phyloP scores from a whole-genome alignment of 2,797 vertebrate genomes.

The Lophius americanus region DNA sequence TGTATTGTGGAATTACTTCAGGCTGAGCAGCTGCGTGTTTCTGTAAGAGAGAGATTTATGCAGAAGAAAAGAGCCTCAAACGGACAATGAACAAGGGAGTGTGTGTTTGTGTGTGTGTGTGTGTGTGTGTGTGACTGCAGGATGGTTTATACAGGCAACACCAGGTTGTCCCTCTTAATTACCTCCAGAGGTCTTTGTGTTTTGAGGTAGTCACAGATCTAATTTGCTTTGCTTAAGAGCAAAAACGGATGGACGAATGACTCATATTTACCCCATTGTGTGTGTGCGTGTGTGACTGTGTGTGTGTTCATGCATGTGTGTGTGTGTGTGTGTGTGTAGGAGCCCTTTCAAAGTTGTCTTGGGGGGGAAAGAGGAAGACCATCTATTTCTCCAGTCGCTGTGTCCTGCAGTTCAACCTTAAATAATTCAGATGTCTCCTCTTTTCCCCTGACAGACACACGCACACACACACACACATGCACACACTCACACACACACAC shows the following conservation, averaged over 20 bases:
- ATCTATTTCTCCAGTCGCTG: constrained; percentile 42
- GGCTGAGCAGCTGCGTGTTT: not conserved
- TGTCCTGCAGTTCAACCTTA: constrained; percentile 72
- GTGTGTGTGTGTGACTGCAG: constrained; percentile 42
- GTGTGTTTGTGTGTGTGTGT: constrained; percentile 8
- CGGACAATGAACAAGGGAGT: not conserved
- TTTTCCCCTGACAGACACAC: constrained; percentile 5
- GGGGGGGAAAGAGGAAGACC: constrained; percentile 64
- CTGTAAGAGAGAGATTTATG: not conserved
- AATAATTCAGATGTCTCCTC: constrained; percentile 71
- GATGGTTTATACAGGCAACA: constrained; percentile 57
- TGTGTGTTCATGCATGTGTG: constrained; percentile 9
- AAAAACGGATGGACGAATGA: constrained; percentile 64
- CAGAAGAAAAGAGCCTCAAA: not conserved
- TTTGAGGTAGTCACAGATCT: constrained; percentile 69
- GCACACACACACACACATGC: constrained; percentile 26
- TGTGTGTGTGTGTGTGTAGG: constrained; percentile 18
- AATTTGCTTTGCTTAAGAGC: constrained; percentile 69
- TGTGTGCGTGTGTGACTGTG: constrained; percentile 24
- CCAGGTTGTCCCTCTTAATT: constrained; percentile 27
- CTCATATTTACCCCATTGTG: constrained; percentile 48
- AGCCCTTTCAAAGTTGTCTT: constrained; percentile 56
- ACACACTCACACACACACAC: constrained; percentile 12
- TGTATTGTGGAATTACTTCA: not conserved
- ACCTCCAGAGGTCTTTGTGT: constrained; percentile 60